A percentile compares a stretch with the other conserved stretches of the same genome.
These are phyloP conservation scores for Cryptus armator DNA, from an alignment of 2,888 invertebrate genomes.

Conservation along the genomic window DNA sequence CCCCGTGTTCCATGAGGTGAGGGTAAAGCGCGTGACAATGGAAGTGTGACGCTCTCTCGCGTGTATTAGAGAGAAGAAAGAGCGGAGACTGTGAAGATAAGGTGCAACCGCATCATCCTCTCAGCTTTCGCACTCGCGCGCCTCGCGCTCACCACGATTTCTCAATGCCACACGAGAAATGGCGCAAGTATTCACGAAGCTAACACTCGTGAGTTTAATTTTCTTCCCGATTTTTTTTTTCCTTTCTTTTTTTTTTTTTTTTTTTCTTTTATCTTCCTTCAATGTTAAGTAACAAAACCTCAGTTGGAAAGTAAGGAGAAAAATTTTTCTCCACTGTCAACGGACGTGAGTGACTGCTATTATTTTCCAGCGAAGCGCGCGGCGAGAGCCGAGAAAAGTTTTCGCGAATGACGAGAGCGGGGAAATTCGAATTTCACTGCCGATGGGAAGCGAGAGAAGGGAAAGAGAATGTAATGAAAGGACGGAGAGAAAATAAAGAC, in stretches of 20 bases:
- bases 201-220: not conserved
- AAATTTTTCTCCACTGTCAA: not conserved
- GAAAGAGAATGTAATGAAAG: not conserved
- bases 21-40: slow-evolving; percentile 69
- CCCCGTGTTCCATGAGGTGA: slow-evolving; percentile 58
- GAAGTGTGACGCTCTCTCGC: slow-evolving; percentile 40
- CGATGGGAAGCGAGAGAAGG: slow-evolving; percentile 25
- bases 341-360: not conserved
- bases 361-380: slow-evolving; percentile 19
- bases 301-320: not conserved
- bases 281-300: not conserved
- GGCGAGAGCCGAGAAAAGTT: slow-evolving; percentile 18
- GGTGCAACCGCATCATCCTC: slow-evolving; percentile 48
- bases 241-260: not conserved
- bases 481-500: not conserved
- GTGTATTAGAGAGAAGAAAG: not conserved
- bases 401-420: slow-evolving; percentile 24
- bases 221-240: slow-evolving; percentile 21
- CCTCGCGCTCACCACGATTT: slow-evolving; percentile 17
- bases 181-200: slow-evolving; percentile 15
- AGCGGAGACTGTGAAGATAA: slow-evolving; percentile 38
- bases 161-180: slow-evolving; percentile 38
- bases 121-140: slow-evolving; percentile 46
- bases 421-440: slow-evolving; percentile 40
- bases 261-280: slow-evolving; percentile 1